Evolutionary conservation across 2,888 invertebrate species (phyloP), one percentile per base, ranked within the genome.

Genomic region (Cecidostiba fungosa): DNA sequence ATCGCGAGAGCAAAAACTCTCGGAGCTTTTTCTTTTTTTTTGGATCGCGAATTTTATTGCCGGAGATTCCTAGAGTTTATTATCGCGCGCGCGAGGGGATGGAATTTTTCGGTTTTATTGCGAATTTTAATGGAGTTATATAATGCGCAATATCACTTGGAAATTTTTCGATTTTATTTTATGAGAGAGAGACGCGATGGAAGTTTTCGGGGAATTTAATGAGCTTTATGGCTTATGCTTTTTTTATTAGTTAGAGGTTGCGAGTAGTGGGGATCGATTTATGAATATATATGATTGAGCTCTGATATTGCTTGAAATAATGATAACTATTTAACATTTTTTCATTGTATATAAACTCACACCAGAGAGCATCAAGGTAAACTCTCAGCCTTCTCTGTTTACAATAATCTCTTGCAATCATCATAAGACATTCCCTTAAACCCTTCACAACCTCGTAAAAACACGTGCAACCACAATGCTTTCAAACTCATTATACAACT

Each of bases 1-100:
- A 87, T 85, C 73, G 85, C 85, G 69, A 50, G 50, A 39, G 32
- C 16, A 47, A 14, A 19, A 66, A 77, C 54, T 29, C 8, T 39
- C 10, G 32, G 32, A 32, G 32, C 1, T 43, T 43, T 43, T 43
- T 6, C 14, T 10, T 10, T 62, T 26, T 8, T 62, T 26, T 12
- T 12, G 0, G 29, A 26, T 26, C 26, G 29, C 26, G 66, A 14
- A 66, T 66, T 66, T 66, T 66, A 66, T 29, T 26, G 29, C 66
- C 10, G 26, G 26, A 23, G 43, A 72, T 72, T 72, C 72, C 32
- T 50, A 36, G 59, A 59, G 77, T 59, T 59, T 59, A 19, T 36
- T 59, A 59, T 72, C 39, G 50, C 26, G 66, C 4, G 32, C 26
- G 72, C 10, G 36, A 14, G 72, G n/a, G 43, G 26, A 72, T 39